Percentiles rank a stretch among this genome's conserved stretches.
Conservation (phyloP, 2,888 invertebrate species). For the Caradrina kadenii region DNA sequence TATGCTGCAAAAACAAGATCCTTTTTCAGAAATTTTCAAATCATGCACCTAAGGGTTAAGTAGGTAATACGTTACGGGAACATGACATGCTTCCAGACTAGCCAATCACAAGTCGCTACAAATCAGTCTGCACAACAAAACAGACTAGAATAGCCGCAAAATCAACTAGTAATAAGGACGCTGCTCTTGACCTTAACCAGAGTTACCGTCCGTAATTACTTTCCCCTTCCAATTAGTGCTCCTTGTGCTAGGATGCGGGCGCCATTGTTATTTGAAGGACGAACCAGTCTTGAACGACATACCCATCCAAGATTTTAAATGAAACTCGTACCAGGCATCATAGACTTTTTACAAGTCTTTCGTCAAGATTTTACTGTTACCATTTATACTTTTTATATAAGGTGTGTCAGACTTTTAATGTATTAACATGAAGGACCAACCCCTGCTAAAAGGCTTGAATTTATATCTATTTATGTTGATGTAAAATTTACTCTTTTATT, state of each 20-base stretch:
- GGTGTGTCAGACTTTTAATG: no score
- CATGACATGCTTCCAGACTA: not conserved
- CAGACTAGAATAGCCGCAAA: not conserved
- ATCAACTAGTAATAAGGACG: slow-evolving; percentile 13
- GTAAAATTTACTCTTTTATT: no score
- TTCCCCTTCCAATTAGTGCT: slow-evolving; percentile 52
- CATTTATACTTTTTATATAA: no score
- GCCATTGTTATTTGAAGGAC: slow-evolving; percentile 50
- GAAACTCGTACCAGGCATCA: not conserved
- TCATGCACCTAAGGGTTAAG: no score
- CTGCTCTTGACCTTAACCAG: slow-evolving; percentile 42
- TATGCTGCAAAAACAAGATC: no score
- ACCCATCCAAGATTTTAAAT: slow-evolving; percentile 23
- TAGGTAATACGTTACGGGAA: not conserved
- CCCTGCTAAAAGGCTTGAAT: no score
- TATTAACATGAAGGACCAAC: no score
- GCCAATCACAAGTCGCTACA: not conserved
- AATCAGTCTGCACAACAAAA: no score
- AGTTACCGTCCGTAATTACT: slow-evolving; percentile 48
- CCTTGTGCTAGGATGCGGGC: slow-evolving; percentile 52
- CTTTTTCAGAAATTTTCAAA: no score
- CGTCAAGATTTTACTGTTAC: no score
- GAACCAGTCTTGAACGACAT: slow-evolving; percentile 23
- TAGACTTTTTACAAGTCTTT: no score
- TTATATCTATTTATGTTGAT: no score